Percentiles rank a stretch among this genome's conserved stretches.
These are phyloP conservation scores for Pinctada fucata DNA, from an alignment of 2,888 invertebrate genomes.

Conservation along the genomic window DNA sequence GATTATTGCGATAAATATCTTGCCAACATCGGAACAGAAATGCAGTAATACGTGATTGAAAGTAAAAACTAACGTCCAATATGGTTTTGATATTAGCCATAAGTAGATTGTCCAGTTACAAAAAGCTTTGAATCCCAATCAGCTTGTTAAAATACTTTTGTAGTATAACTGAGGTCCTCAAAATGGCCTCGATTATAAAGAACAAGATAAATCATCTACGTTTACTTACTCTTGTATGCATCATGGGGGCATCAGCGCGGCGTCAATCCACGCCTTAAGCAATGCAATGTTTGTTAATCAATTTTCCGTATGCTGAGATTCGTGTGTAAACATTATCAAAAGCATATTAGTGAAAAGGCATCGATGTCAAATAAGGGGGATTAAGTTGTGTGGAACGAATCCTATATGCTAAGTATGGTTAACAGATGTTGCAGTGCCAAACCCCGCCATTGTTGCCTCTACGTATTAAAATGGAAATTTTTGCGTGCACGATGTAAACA, in stretches of 20 bases:
- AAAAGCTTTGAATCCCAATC: neutral
- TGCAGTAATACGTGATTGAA: no score
- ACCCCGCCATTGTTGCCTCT: neutral
- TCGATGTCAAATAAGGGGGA: neutral
- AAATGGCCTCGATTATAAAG: neutral
- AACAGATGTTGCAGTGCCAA: neutral
- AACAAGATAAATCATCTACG: neutral
- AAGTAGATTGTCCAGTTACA: neutral
- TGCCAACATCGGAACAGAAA: neutral
- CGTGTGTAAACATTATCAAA: neutral
- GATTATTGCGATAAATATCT: neutral
- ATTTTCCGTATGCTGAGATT: neutral
- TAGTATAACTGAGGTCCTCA: neutral
- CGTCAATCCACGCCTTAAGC: neutral
- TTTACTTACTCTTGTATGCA: neutral
- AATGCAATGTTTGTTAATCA: conserved; percentile 1
- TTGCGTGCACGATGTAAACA: no score
- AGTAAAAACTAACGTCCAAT: neutral
- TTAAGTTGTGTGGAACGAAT: neutral
- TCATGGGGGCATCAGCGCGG: neutral
- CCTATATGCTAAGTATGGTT: neutral
- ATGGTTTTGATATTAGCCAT: neutral
- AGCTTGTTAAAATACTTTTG: no score
- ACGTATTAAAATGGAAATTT: no score
- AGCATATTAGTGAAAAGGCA: neutral